Evolutionary conservation across 1,140 invertebrate genomes (phyloP).

Genomic region (Phocides pigmalion): DNA sequence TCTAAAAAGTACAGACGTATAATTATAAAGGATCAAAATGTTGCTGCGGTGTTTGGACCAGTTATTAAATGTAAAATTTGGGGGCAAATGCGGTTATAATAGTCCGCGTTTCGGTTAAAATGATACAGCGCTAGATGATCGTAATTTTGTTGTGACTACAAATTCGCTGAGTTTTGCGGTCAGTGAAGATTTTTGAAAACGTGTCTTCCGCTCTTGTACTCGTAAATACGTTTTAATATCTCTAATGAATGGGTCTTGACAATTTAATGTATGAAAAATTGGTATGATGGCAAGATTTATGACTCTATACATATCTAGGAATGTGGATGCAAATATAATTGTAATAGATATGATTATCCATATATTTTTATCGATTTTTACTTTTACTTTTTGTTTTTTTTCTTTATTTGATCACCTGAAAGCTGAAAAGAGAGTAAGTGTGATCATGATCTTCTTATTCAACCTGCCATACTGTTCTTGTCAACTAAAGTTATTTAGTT

Average conservation of each 20-base stretch:
- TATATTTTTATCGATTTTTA: slow-evolving; percentile 1
- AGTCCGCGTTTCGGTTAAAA: slow-evolving; percentile 51
- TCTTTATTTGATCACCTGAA: no score
- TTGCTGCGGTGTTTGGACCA: slow-evolving; percentile 49
- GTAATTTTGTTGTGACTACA: slow-evolving; percentile 52
- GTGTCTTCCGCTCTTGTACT: slow-evolving; percentile 57
- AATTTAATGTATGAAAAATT: slow-evolving; percentile 51
- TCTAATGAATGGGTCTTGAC: slow-evolving; percentile 57
- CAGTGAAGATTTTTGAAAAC: slow-evolving; percentile 39
- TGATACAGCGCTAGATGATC: slow-evolving; percentile 60
- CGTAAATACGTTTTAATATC: slow-evolving; percentile 58
- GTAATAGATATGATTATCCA: not conserved
- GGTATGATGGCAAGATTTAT: slow-evolving; percentile 48
- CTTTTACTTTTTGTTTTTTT: no score
- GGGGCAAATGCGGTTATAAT: slow-evolving; percentile 79
- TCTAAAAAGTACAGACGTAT: slow-evolving; percentile 62
- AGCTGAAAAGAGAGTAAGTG: no score
- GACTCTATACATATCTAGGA: slow-evolving; percentile 38
- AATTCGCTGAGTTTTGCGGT: slow-evolving; percentile 40
- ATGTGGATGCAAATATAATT: slow-evolving; percentile 31
- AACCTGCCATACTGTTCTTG: no score
- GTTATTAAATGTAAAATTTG: slow-evolving; percentile 73
- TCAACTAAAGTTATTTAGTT: no score
- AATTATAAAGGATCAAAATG: slow-evolving; percentile 78
- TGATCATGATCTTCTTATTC: no score